Conservation (phyloP, 2,888 invertebrate species). For the Ferdinandea cuprea region DNA sequence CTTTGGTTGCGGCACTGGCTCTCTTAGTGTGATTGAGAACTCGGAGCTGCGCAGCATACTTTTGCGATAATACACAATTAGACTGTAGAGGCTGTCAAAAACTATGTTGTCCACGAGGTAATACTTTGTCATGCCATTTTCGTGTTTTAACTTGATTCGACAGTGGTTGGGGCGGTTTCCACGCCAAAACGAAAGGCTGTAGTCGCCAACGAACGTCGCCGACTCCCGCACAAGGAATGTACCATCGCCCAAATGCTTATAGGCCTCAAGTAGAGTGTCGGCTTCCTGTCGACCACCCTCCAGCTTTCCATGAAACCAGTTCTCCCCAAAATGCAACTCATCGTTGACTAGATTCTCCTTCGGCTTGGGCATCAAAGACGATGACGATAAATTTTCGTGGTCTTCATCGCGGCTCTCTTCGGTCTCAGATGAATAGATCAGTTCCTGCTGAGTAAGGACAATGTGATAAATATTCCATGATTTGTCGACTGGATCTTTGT, state of each 20-base stretch:
- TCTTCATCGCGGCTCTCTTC: conserved; percentile 87
- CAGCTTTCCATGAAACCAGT: conserved; percentile 96
- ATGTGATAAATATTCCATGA: conserved; percentile 98
- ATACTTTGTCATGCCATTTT: conserved; percentile 94
- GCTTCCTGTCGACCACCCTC: conserved; percentile 92
- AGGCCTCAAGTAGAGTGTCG: conserved; percentile 87
- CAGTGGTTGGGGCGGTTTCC: conserved; percentile 95
- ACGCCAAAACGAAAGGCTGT: conserved; percentile 97
- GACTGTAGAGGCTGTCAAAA: conserved; percentile 95
- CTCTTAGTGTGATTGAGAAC: conserved; percentile 93
- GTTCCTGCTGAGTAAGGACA: conserved; percentile 93
- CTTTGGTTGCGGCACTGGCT: conserved; percentile 97
- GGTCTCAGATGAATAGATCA: conserved; percentile 88
- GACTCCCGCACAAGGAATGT: conserved; percentile 96
- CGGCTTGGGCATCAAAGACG: conserved; percentile 83
- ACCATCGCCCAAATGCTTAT: conserved; percentile 93
- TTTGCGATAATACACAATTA: conserved; percentile 94
- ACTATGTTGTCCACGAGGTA: conserved; percentile 93
- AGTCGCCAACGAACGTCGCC: conserved; percentile 98
- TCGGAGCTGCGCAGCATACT: conserved; percentile 94
- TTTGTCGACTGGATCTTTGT: conserved; percentile 94
- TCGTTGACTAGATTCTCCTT: conserved; percentile 90
- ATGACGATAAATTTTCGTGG: conserved; percentile 79
- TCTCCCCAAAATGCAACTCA: conserved; percentile 95
- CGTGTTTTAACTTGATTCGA: conserved; percentile 93